These are phyloP conservation scores for Tricholauxania praeusta DNA, from an alignment of 2,888 invertebrate genomes.

Conservation along the genomic window DNA sequence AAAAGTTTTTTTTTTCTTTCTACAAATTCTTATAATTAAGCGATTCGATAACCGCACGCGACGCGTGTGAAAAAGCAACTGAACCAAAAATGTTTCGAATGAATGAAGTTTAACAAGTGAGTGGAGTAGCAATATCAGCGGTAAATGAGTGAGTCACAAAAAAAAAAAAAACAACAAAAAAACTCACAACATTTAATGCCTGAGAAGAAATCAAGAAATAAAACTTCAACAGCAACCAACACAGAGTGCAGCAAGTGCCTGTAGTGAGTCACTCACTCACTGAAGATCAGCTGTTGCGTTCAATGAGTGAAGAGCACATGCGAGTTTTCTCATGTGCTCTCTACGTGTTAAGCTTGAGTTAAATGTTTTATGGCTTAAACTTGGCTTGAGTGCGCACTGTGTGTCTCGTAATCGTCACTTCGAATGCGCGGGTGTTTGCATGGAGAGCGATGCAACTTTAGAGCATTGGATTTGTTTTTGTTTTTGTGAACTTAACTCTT, in stretches of 20 bases:
- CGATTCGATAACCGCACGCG: constrained; percentile 22
- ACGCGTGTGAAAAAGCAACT: constrained; percentile 28
- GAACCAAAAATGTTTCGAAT: neutral
- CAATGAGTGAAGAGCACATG: too few relatives aligned
- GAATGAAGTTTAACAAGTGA: constrained; percentile 1
- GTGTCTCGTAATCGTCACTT: too few relatives aligned
- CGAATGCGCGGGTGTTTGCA: too few relatives aligned
- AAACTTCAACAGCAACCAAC: neutral
- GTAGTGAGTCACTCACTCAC: neutral
- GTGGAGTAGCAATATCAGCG: neutral
- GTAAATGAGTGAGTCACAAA: neutral
- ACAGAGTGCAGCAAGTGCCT: neutral
- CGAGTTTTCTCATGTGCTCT: too few relatives aligned
- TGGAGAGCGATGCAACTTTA: too few relatives aligned
- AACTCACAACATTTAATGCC: neutral
- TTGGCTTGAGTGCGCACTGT: too few relatives aligned
- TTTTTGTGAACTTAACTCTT: neutral
- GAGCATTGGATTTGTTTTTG: too few relatives aligned
- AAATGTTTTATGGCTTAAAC: too few relatives aligned
- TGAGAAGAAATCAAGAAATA: neutral
- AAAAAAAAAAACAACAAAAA: neutral
- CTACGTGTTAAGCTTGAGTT: too few relatives aligned
- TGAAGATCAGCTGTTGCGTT: too few relatives aligned
- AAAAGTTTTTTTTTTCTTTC: too few relatives aligned
- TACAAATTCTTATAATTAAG: neutral